Evolutionary conservation across 2,113 vertebrate genomes (phyloP).

Genomic region (Calonectris borealis): DNA sequence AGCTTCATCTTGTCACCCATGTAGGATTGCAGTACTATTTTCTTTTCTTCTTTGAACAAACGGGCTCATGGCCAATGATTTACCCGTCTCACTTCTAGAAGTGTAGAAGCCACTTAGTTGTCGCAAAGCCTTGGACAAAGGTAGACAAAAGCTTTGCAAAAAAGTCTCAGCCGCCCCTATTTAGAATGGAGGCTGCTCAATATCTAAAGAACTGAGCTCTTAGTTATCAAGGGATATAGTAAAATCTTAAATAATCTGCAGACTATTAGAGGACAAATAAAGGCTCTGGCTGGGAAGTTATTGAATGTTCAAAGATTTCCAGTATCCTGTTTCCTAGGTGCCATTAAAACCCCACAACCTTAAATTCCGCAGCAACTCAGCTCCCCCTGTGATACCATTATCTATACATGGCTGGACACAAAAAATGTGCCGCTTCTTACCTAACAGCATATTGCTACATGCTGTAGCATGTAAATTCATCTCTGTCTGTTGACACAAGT

Average conservation of each 20-base stretch:
- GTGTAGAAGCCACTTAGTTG: neutral
- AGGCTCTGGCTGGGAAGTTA: neutral
- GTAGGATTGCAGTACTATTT: neutral
- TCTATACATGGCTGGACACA: neutral
- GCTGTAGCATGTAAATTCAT: neutral
- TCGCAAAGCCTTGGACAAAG: neutral
- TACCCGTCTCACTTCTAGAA: neutral
- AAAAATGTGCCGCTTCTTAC: neutral
- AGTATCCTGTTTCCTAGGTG: neutral
- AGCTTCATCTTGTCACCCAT: neutral
- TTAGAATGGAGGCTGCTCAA: neutral
- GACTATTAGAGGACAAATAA: neutral
- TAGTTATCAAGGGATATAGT: neutral
- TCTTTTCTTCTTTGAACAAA: conserved; percentile 6
- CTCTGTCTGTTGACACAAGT: neutral
- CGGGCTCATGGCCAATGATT: neutral
- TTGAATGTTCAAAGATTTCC: neutral
- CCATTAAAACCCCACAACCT: neutral
- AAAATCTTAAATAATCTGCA: neutral
- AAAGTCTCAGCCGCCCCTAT: neutral
- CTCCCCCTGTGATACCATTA: neutral
- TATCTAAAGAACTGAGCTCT: neutral
- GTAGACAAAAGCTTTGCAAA: neutral
- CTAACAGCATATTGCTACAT: neutral
- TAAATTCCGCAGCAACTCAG: neutral